These are phyloP conservation scores for Chascanopsetta lugubris DNA, from an alignment of 2,113 vertebrate species.

Conservation along the genomic window DNA sequence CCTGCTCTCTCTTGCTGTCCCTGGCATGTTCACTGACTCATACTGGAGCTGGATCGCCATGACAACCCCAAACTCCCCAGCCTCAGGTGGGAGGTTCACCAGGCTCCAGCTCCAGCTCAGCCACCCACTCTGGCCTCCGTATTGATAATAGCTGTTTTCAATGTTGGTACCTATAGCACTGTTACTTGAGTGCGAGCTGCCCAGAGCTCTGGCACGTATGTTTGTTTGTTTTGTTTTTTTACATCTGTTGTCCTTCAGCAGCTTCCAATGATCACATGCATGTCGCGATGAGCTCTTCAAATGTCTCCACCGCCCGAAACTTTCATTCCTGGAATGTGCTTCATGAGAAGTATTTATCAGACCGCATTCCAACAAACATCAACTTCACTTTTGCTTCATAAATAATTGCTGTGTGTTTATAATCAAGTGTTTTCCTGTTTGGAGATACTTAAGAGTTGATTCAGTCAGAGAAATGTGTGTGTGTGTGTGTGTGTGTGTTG, in stretches of 20 bases:
- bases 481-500: background rate
- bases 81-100: no score
- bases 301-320: background rate
- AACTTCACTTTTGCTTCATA: constrained; percentile 35
- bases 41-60: no score
- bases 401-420: constrained; percentile 58
- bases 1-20: no score
- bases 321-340: background rate
- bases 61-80: no score
- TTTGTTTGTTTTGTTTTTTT: no score
- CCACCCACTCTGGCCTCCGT: no score
- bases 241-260: background rate
- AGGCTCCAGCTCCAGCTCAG: no score
- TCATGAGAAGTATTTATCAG: constrained; percentile 33
- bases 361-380: background rate
- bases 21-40: no score
- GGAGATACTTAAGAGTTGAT: constrained; percentile 11
- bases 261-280: background rate
- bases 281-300: background rate
- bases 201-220: no score
- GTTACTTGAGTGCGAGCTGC: no score
- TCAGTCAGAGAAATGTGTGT: constrained; percentile 2
- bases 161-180: no score
- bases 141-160: no score
- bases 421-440: constrained; percentile 60